Evolutionary conservation across 2,113 vertebrate species (phyloP).

Genomic region (Onychorhynchus coronatus): DNA sequence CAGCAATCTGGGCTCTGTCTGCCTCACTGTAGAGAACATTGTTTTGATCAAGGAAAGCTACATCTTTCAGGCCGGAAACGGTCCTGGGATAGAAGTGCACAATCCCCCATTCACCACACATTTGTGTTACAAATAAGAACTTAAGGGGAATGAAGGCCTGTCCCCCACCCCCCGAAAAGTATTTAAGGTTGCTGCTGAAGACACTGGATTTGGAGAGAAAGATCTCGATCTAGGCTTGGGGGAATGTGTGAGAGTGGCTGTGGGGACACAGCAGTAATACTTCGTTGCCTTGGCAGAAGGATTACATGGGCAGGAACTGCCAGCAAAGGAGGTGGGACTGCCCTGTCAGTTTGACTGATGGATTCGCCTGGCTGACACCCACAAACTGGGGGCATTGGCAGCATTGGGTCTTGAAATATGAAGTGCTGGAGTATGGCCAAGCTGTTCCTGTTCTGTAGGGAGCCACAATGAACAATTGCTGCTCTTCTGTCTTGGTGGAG

Average conservation of each 20-base stretch:
- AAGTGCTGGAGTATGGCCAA: not conserved
- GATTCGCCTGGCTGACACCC: not conserved
- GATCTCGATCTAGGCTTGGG: not conserved
- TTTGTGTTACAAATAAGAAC: not conserved
- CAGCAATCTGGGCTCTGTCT: not conserved
- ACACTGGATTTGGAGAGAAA: not conserved
- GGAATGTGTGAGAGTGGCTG: not conserved
- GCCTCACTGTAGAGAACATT: not conserved
- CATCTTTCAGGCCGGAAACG: not conserved
- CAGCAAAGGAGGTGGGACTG: not conserved
- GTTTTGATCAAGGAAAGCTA: not conserved
- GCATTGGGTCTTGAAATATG: not conserved
- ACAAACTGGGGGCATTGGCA: not conserved
- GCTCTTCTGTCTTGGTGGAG: not conserved
- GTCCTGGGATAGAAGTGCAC: not conserved
- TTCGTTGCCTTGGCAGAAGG: not conserved
- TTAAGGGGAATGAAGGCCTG: not conserved
- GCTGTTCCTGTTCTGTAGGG: not conserved
- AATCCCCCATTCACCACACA: rapidly evolving
- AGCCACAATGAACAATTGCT: not conserved
- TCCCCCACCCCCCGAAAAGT: too few species aligned
- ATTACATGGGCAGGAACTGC: not conserved
- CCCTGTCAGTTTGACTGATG: not conserved
- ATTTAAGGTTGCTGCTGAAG: not conserved
- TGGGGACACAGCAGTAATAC: not conserved